A percentile compares a stretch with the other conserved stretches of the same genome.
phyloP scores from a whole-genome alignment of 2,888 invertebrate genomes.

The Tigriopus californicus region DNA sequence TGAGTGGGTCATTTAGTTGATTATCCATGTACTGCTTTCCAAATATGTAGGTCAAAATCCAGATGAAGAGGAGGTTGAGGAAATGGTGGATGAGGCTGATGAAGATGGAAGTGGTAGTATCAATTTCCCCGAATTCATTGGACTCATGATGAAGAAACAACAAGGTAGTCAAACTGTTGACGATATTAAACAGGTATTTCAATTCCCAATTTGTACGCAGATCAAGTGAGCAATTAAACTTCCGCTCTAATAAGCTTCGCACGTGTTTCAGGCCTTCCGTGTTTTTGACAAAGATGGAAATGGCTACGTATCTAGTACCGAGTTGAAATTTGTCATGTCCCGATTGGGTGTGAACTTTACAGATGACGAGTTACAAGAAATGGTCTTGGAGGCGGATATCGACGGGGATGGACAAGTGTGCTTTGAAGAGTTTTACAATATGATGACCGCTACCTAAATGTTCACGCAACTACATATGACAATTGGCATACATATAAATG shows the following conservation, averaged over 20 bases:
- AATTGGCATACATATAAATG: too few relatives aligned
- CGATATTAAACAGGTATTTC: conserved; percentile 8
- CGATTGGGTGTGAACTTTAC: conserved; percentile 10
- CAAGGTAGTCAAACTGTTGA: not conserved
- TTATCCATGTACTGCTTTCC: not conserved
- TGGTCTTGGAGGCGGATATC: conserved; percentile 12
- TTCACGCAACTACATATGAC: too few relatives aligned
- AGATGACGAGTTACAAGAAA: conserved; percentile 13
- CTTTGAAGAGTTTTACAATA: conserved; percentile 14
- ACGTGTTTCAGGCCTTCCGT: conserved; percentile 10
- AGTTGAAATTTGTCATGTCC: conserved; percentile 12
- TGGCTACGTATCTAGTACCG: conserved; percentile 10
- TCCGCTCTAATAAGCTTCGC: too few relatives aligned
- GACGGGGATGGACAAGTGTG: conserved; percentile 14
- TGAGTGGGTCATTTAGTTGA: not conserved
- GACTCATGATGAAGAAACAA: conserved; percentile 11
- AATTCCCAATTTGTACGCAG: not conserved
- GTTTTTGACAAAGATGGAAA: conserved; percentile 14
- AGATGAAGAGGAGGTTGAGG: conserved; percentile 4
- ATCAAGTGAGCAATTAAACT: too few relatives aligned
- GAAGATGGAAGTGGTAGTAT: conserved; percentile 3
- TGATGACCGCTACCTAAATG: conserved; percentile 8
- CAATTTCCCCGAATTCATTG: conserved; percentile 8
- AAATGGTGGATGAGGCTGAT: conserved; percentile 12
- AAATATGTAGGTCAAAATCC: conserved; percentile 2